A percentile compares a stretch with the other conserved stretches of the same genome.
Evolutionary conservation across 2,113 vertebrate genomes (phyloP).

Genomic region (Sturnira hondurensis): DNA sequence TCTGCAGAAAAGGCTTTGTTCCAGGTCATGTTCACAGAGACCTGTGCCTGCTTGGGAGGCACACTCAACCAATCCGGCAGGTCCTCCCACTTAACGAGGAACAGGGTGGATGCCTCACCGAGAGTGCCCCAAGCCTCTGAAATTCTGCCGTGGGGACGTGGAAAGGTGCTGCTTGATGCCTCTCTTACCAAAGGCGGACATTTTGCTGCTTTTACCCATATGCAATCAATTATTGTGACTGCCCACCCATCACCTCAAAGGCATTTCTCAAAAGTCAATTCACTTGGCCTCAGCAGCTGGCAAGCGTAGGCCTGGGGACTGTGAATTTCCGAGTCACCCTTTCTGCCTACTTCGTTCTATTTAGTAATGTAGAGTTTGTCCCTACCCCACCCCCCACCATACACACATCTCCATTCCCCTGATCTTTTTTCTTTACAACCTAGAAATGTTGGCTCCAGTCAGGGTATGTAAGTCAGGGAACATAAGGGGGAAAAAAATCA

Average conservation of each 20-base stretch:
- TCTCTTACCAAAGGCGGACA: neutral
- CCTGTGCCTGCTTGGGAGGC: neutral
- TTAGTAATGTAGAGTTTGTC: neutral
- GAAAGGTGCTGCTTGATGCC: neutral
- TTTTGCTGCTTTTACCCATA: neutral
- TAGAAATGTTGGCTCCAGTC: constrained; percentile 11
- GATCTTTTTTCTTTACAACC: neutral
- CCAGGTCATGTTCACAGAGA: too few species aligned
- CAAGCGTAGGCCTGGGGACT: neutral
- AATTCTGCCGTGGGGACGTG: neutral
- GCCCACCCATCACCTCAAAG: neutral
- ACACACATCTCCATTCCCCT: neutral
- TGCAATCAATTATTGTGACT: neutral
- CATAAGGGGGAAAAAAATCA: neutral
- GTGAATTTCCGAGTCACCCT: neutral
- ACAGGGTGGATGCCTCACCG: neutral
- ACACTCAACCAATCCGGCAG: neutral
- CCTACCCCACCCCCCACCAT: too few species aligned
- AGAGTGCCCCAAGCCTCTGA: neutral
- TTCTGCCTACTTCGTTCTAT: neutral
- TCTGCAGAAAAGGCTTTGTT: neutral
- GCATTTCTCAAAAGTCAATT: neutral
- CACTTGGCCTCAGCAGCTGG: neutral
- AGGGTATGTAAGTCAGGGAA: neutral
- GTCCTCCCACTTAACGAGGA: neutral